Base-by-base conservation (phyloP, 2,113 vertebrate genomes). In the Nanorana parkeri region DNA sequence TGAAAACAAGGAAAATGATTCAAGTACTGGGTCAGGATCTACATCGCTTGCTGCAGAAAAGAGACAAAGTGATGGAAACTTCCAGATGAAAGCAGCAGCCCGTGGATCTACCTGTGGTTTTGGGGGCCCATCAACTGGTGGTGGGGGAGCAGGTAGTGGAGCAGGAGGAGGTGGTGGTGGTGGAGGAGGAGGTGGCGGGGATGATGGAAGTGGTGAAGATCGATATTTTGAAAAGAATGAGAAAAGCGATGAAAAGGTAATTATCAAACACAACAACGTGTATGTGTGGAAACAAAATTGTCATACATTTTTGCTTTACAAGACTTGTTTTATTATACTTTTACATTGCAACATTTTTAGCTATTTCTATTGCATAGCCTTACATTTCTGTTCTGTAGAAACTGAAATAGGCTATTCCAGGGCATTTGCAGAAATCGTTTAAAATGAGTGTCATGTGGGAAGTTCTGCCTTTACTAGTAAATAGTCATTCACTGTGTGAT, bases 1-100 rank as follows among this genome's bases (percentile, higher is more conserved):
- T 1, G 96, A 98, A 63, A 96, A 97, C 89, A 99, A 98, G 86
- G 95, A 96, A 89, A 97, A 97, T 21, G 93, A 95, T 66, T 78
- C 85, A 13, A 54, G 85, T 58, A 68, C 72, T 21, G 19, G 75
- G 11, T 82, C 80, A 67, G 80, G 80, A 82, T 66, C 71, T 0
- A 29, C 63, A 13, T 76, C 80, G 28, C 51, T 54, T 17, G 47
- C 47, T 29, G 72, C 63, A 32, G 94, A 96, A 84, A 91, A 95
- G n/a, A 92, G 93, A 23, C 86, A 90, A 83, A 96, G 96, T 86
- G 96, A 98, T 81, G 86, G 94, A 13, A 89, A 88, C 4, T 91
- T 91, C 69, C 95, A 96, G 47, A 88, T 93, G 73, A 94, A 92
- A 86, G 68, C 91, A 58, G 26, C 92, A 88, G 2, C 86, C 80